Evolutionary conservation across 2,888 invertebrate genomes (phyloP).

Genomic region (Limenitis camilla): DNA sequence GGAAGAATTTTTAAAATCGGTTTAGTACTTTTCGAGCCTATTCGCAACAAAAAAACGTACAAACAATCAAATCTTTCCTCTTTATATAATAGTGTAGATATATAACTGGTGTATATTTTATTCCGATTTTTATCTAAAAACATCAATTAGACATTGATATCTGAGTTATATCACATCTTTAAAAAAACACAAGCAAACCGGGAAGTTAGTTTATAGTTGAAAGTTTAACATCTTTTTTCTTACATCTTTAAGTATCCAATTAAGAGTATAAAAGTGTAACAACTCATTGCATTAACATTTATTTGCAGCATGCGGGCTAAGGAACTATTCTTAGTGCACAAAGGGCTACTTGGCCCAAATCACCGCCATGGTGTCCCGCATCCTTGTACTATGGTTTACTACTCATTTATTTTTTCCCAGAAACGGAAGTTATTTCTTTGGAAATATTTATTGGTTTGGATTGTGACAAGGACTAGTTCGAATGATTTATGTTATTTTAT

Average conservation of each 20-base stretch:
- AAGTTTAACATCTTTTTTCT: background rate
- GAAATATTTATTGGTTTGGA: slow-evolving; percentile 6
- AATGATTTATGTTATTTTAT: background rate
- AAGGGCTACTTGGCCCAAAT: slow-evolving; percentile 69
- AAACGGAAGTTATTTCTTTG: slow-evolving; percentile 27
- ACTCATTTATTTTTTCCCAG: slow-evolving; percentile 42
- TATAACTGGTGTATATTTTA: too few species aligned
- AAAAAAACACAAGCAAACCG: too few species aligned
- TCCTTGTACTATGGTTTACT: slow-evolving; percentile 37
- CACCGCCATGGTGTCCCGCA: slow-evolving; percentile 67
- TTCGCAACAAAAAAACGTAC: too few species aligned
- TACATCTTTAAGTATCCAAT: slow-evolving; percentile 10
- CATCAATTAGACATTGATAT: too few species aligned
- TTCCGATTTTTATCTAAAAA: too few species aligned
- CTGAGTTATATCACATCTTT: too few species aligned
- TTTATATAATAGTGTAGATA: too few species aligned
- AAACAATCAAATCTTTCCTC: too few species aligned
- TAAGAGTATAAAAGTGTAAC: slow-evolving; percentile 12
- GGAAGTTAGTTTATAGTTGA: too few species aligned
- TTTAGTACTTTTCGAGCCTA: too few species aligned
- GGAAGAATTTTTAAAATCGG: too few species aligned
- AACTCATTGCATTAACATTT: slow-evolving; percentile 41
- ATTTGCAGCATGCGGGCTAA: slow-evolving; percentile 65
- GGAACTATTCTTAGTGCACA: slow-evolving; percentile 63
- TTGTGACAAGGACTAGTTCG: background rate